A percentile compares a stretch with the other conserved stretches of the same genome.
Conservation (phyloP, 2,888 invertebrate genomes). For the Didymodactylos carnosus region DNA sequence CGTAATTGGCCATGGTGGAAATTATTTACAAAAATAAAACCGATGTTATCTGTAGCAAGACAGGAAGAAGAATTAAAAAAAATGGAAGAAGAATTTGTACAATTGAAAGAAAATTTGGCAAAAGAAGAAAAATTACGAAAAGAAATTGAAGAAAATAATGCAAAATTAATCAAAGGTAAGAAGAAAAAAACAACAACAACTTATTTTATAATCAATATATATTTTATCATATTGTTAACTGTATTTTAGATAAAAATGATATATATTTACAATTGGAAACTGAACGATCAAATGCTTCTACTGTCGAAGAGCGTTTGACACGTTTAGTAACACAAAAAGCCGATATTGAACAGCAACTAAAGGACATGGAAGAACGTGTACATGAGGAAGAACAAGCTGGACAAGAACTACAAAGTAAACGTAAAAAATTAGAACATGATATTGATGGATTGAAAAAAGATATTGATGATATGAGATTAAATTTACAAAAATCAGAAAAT, state of each 20-base stretch:
- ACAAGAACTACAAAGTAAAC: slow-evolving; percentile 73
- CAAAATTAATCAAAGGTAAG: slow-evolving; percentile 53
- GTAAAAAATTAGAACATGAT: slow-evolving; percentile 92
- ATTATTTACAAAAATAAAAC: slow-evolving; percentile 94
- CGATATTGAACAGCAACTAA: slow-evolving; percentile 78
- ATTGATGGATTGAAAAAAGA: slow-evolving; percentile 84
- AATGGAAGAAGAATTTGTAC: slow-evolving; percentile 80
- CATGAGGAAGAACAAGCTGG: slow-evolving; percentile 90
- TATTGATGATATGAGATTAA: slow-evolving; percentile 79
- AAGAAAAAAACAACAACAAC: neutral
- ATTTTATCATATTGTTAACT: neutral
- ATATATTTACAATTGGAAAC: slow-evolving; percentile 69
- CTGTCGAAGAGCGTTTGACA: slow-evolving; percentile 66
- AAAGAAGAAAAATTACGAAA: slow-evolving; percentile 88
- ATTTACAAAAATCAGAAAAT: slow-evolving; percentile 38
- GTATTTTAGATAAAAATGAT: slow-evolving; percentile 72
- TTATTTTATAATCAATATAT: neutral
- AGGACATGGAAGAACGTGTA: slow-evolving; percentile 86
- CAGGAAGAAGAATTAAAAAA: slow-evolving; percentile 95
- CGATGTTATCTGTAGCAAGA: slow-evolving; percentile 91
- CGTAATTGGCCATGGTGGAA: slow-evolving; percentile 99
- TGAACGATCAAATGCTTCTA: slow-evolving; percentile 69
- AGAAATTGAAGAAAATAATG: slow-evolving; percentile 79
- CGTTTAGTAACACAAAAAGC: slow-evolving; percentile 50
- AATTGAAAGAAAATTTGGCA: slow-evolving; percentile 76